Percentiles rank a stretch among this genome's conserved stretches.
Conservation (phyloP, 2,888 invertebrate genomes). For the Emmelina monodactyla region DNA sequence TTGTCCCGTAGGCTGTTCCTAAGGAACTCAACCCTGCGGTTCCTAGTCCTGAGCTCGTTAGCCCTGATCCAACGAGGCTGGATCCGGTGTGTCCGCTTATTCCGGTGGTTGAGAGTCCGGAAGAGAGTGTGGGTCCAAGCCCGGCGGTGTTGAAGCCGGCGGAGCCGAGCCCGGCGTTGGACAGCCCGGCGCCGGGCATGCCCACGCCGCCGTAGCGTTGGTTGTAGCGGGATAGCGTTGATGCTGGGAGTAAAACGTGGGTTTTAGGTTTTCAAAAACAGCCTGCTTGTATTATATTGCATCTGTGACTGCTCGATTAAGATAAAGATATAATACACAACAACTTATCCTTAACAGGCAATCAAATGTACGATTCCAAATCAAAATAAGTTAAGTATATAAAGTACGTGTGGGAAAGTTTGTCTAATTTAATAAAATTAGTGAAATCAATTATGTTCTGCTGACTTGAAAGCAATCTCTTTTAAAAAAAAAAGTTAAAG, state of each 20-base stretch:
- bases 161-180: constrained; percentile 32
- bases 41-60: constrained; percentile 43
- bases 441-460: no score
- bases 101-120: constrained; percentile 51
- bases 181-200: constrained; percentile 29
- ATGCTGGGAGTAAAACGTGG: no score
- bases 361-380: no score
- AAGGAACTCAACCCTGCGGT: constrained; percentile 44
- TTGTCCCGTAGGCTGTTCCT: constrained; percentile 45
- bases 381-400: no score
- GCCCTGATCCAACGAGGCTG: constrained; percentile 42
- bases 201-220: constrained; percentile 66
- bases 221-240: constrained; percentile 69
- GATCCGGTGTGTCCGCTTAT: constrained; percentile 53
- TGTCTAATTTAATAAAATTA: no score
- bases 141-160: constrained; percentile 26
- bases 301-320: no score
- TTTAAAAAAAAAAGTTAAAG: constrained; percentile 9
- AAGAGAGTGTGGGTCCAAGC: constrained; percentile 36
- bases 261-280: no score
- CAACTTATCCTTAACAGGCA: no score
- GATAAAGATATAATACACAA: no score
- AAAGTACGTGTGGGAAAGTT: no score
- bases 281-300: no score
- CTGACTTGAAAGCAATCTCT: background rate